These are phyloP conservation scores for Oscheius sp. DNA, from an alignment of 2,888 invertebrate species.

Conservation along the genomic window DNA sequence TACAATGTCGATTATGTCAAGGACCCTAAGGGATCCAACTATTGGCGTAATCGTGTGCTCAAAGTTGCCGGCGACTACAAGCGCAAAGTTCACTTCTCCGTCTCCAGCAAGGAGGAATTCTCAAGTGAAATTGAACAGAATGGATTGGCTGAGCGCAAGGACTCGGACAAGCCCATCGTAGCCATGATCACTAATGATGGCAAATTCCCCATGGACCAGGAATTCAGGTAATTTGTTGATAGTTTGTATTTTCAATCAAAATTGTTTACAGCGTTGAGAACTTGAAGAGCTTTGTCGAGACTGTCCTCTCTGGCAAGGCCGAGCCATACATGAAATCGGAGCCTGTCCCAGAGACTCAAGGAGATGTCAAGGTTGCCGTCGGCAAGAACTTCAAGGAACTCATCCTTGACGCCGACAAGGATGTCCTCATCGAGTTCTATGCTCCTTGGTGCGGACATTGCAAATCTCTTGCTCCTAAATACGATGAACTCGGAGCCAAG, in stretches of 20 bases:
- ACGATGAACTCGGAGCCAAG: slow-evolving; percentile 86
- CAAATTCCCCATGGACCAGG: slow-evolving; percentile 89
- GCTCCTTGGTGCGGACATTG: slow-evolving; percentile 82
- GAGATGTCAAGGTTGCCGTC: slow-evolving; percentile 83
- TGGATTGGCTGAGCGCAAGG: slow-evolving; percentile 85
- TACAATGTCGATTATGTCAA: slow-evolving; percentile 94
- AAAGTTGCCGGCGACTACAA: slow-evolving; percentile 73
- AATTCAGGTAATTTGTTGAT: slow-evolving; percentile 83
- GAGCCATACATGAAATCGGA: slow-evolving; percentile 96
- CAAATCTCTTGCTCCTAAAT: slow-evolving; percentile 81
- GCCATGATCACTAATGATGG: slow-evolving; percentile 85
- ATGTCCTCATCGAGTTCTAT: slow-evolving; percentile 96
- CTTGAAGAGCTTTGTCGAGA: slow-evolving; percentile 86
- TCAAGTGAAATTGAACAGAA: slow-evolving; percentile 92
- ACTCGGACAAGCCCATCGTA: slow-evolving; percentile 89
- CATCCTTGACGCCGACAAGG: slow-evolving; percentile 88
- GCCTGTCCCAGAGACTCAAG: slow-evolving; percentile 86
- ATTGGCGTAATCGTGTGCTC: slow-evolving; percentile 88
- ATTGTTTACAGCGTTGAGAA: slow-evolving; percentile 81
- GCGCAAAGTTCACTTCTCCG: slow-evolving; percentile 83
- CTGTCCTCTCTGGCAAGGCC: slow-evolving; percentile 84
- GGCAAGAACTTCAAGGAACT: slow-evolving; percentile 94
- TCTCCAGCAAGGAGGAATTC: slow-evolving; percentile 93
- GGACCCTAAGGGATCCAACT: slow-evolving; percentile 95
- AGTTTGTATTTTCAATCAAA: background rate